Base-by-base conservation (phyloP, 2,888 invertebrate species). In the Cephus pygmeus region DNA sequence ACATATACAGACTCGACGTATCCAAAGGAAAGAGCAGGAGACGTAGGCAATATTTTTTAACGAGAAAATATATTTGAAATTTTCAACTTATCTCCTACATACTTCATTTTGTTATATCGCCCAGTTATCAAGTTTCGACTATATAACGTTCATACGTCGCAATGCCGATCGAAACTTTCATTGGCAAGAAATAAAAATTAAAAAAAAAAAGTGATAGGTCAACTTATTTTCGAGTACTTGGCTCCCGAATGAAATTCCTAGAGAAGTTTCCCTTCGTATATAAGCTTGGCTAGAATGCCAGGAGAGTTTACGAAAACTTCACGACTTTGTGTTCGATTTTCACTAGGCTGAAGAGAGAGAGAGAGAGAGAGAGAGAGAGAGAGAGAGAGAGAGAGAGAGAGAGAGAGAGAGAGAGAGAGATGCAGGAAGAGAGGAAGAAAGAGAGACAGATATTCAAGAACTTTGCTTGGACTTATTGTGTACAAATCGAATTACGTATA, bases 361-460 rank as follows among this genome's bases (percentile, higher is more conserved):
- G 75, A 33, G 40, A 34, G 75, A n/a, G 73, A 69, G 34, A 40
- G 35, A 76, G 75, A 74, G 30, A 68, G 30, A 35, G 36, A n/a
- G 69, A 73, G n/a, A 74, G 34, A 76, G 36, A 69, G 73, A 76
- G 69, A 77, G 74, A 74, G 74, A 34, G 76, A 75, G 76, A 81
- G 76, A 76, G 23, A 75, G 78, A 76, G 71, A 69, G 30, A 35
- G 36, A n/a, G 69, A 73, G n/a, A 74, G 34, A 76, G 36, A 69
- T n/a, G n/a, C n/a, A n/a, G n/a, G n/a, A 75, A 76, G 69, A 77
- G 74, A 74, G 74, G 36, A 77, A 75, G 76, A 81, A 77, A 76
- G 23, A 75, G 78, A 76, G 71, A 69, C 33, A 56, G 74, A 78
- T 76, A 73, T 74, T 74, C 76, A 73, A 40, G 36, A 36, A 36